Evolutionary conservation across 2,888 invertebrate species (phyloP).

Genomic region (Papilio elwesi): DNA sequence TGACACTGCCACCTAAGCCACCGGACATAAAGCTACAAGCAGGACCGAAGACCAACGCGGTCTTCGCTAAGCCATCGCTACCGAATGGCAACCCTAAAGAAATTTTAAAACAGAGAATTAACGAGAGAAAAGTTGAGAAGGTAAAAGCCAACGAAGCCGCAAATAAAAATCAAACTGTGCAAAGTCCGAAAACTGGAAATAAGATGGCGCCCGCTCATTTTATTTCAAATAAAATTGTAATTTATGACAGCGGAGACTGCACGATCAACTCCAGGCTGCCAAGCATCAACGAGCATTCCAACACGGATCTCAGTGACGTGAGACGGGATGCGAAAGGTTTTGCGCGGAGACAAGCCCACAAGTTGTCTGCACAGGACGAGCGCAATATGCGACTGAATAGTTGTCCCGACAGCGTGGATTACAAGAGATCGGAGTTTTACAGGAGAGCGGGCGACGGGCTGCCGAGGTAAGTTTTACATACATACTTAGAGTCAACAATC

Average conservation of each 20-base stretch:
- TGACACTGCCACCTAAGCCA: constrained; percentile 25
- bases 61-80: not conserved
- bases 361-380: constrained; percentile 37
- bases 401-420: constrained; percentile 59
- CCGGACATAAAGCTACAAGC: constrained; percentile 28
- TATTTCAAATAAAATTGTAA: constrained; percentile 45
- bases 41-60: constrained; percentile 37
- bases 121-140: constrained; percentile 22
- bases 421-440: constrained; percentile 63
- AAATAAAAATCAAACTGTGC: constrained; percentile 29
- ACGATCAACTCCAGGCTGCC: constrained; percentile 63
- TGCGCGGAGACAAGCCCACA: constrained; percentile 39
- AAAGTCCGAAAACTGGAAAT: constrained; percentile 44
- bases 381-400: constrained; percentile 55
- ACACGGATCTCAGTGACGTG: constrained; percentile 49
- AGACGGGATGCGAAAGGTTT: constrained; percentile 52
- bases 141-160: constrained; percentile 21
- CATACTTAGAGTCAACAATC: not conserved
- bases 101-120: constrained; percentile 3
- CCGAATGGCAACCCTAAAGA: constrained; percentile 4
- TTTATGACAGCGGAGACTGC: constrained; percentile 70
- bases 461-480: constrained; percentile 57
- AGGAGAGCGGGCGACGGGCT: constrained; percentile 68
- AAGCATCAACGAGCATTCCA: constrained; percentile 75
- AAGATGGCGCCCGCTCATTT: not conserved